Evolutionary conservation across 2,797 vertebrate genomes (phyloP).

Genomic region (Myiotriccus ornatus): DNA sequence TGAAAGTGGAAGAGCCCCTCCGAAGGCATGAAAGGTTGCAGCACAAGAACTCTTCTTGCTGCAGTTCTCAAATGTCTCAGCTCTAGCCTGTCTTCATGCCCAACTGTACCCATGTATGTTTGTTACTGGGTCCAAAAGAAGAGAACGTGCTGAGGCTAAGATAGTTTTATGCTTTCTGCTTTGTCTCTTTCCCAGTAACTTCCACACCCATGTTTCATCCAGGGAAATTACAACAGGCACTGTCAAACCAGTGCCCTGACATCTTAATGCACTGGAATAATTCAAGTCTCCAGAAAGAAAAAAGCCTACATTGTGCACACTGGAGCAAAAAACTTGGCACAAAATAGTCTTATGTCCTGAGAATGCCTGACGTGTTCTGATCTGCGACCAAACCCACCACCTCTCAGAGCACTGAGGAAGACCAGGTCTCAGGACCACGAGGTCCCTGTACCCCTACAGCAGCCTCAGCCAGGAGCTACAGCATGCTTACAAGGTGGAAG

Average conservation of each 20-base stretch:
- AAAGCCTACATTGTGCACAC: not conserved
- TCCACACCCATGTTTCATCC: not conserved
- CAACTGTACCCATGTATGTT: accelerated
- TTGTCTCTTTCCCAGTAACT: not conserved
- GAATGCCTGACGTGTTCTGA: not conserved
- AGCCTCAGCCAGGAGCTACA: not conserved
- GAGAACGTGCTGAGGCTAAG: not conserved
- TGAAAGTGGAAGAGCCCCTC: not conserved
- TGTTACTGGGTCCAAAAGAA: not conserved
- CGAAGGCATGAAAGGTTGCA: not conserved
- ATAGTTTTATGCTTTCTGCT: not conserved
- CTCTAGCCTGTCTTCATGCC: not conserved
- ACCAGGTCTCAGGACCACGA: not conserved
- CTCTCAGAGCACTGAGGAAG: not conserved
- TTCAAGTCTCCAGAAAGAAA: not conserved
- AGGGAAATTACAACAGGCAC: not conserved
- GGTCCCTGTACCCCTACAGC: not conserved
- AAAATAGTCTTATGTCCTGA: not conserved
- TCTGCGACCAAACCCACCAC: not conserved
- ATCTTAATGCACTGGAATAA: not conserved
- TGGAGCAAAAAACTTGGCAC: not conserved
- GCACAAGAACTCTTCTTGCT: not conserved
- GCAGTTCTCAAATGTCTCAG: not conserved
- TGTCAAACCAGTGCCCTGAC: not conserved
- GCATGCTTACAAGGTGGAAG: not conserved